Evolutionary conservation across 2,797 vertebrate species (phyloP), one percentile per base, ranked within the genome.

Genomic region (Muscicapa striata): DNA sequence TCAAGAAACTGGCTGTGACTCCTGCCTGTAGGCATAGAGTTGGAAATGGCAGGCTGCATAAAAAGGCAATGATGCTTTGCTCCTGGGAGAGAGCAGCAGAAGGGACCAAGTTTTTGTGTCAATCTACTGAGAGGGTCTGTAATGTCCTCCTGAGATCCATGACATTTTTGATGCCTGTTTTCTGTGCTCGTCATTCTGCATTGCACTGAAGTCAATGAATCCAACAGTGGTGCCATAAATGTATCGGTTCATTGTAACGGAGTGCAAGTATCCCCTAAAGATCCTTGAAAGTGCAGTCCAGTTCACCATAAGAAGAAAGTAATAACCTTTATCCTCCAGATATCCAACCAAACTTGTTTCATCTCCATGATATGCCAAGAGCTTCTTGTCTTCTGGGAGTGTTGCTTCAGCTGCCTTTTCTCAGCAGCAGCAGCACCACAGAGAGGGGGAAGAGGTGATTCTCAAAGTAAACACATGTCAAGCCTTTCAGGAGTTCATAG

Each of bases 381-480:
- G 30, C 20, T 70, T 92, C 63, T 29, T 87, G 43, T 86, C 49
- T 90, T 82, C 77, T 69, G 21, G 18, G 40, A 70, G 52, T 49
- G 59, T 62, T 87, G 26, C 84, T 91, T 88, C 89, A 95, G 57
- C 73, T 91, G 69, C 36, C 34, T 94, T 80, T 94, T 75, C 69
- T 86, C 54, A 81, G 48, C 36, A 83, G 52, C 48, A 90, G 49
- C 46, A 91, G 46, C n/a, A 63, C 14, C n/a, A 63, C 13, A 68
- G 67, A 78, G 41, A 4, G 10, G 17, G 43, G 26, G 61, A 81
- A 78, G 66, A 89, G 55, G 45, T 86, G 78, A 89, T 90, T 91
- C 68, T 85, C 0, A 0, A 84, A 49, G 79, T 93, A 93, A 93
- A 95, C 43, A 86, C 43, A 82, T 68, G 64, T 77, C 81, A 94